These are phyloP conservation scores for Orchesella cincta DNA, from an alignment of 1,140 invertebrate species.

Conservation along the genomic window DNA sequence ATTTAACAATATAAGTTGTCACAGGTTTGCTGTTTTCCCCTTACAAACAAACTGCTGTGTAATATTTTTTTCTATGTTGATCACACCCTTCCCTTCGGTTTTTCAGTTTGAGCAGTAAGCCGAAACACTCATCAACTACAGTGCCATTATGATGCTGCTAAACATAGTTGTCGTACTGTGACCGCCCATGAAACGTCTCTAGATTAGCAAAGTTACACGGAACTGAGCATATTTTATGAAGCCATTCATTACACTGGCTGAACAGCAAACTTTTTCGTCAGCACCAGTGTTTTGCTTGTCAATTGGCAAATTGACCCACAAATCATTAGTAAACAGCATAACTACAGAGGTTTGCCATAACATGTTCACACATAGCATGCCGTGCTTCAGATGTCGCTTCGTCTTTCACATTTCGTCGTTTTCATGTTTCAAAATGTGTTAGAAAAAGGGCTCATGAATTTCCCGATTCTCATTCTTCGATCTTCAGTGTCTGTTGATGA, in stretches of 20 bases:
- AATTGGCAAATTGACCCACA: constrained; percentile 14
- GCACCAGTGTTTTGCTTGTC: background rate
- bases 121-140: background rate
- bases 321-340: background rate
- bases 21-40: too few species aligned
- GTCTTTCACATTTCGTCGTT: background rate
- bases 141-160: background rate
- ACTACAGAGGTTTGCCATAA: background rate
- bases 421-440: too few species aligned
- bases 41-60: too few species aligned
- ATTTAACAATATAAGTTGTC: too few species aligned
- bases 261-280: background rate
- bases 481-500: background rate
- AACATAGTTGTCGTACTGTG: background rate
- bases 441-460: too few species aligned
- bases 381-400: background rate
- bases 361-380: background rate
- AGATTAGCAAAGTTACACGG: background rate
- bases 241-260: background rate
- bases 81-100: background rate
- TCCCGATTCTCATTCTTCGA: background rate
- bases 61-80: too few species aligned
- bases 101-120: constrained; percentile 14
- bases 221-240: background rate
- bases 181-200: background rate